A percentile compares a stretch with the other conserved stretches of the same genome.
phyloP scores from a whole-genome alignment of 1,140 invertebrate genomes.

The Trichogramma pretiosum region DNA sequence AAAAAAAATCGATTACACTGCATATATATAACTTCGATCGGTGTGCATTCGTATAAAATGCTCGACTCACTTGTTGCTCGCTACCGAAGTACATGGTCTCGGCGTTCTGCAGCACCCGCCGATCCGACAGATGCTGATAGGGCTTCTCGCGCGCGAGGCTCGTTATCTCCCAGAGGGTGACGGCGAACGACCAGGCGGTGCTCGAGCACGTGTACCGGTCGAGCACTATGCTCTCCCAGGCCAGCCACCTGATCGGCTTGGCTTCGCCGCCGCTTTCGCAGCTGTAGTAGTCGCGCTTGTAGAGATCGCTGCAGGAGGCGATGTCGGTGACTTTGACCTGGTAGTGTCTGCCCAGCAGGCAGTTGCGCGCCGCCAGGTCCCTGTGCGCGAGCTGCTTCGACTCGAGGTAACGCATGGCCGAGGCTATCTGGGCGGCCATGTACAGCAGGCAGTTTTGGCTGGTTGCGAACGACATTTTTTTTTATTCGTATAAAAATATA shows the following conservation, averaged over 20 bases:
- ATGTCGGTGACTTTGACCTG: constrained; percentile 81
- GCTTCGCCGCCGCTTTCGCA: constrained; percentile 58
- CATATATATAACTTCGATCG: no score
- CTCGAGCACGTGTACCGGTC: constrained; percentile 57
- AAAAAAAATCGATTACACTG: no score
- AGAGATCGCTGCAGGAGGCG: constrained; percentile 79
- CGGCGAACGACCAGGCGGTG: constrained; percentile 61
- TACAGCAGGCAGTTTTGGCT: constrained; percentile 76
- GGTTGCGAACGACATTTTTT: no score
- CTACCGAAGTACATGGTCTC: constrained; percentile 60
- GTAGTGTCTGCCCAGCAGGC: constrained; percentile 71
- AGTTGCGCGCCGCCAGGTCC: constrained; percentile 74
- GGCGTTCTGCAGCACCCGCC: constrained; percentile 67
- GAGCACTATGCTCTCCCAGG: constrained; percentile 75
- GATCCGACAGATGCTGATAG: constrained; percentile 59
- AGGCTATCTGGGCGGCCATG: constrained; percentile 77
- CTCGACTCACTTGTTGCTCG: constrained; percentile 49
- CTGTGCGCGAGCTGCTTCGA: constrained; percentile 69
- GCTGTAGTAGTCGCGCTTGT: constrained; percentile 78
- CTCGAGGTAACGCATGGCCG: constrained; percentile 80
- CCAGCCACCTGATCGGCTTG: constrained; percentile 69
- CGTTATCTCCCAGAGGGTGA: constrained; percentile 68
- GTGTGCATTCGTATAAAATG: neutral
- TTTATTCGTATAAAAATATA: no score
- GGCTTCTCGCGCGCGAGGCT: constrained; percentile 64